These are phyloP conservation scores for Erebia ligea DNA, from an alignment of 2,888 invertebrate genomes.

Conservation along the genomic window DNA sequence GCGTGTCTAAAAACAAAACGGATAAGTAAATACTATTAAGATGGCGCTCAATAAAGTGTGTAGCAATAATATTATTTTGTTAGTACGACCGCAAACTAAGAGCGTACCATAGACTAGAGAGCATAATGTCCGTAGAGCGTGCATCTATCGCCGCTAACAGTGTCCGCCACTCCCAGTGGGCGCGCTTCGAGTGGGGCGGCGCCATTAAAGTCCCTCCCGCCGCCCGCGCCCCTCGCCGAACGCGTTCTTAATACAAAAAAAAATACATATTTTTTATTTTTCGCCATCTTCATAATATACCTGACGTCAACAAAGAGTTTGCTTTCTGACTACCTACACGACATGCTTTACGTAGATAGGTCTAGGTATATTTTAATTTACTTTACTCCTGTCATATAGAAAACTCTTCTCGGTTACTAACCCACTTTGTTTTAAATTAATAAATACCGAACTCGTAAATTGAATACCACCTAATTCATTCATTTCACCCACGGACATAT, in stretches of 20 bases:
- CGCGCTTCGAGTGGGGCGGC: constrained; percentile 67
- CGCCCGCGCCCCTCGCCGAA: constrained; percentile 28
- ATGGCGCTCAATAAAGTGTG: constrained; percentile 38
- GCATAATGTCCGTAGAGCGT: constrained; percentile 36
- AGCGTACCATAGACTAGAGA: constrained; percentile 32
- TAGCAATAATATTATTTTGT: constrained; percentile 42
- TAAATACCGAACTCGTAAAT: too few relatives aligned
- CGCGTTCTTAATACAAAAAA: constrained; percentile 32
- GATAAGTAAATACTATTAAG: constrained; percentile 29
- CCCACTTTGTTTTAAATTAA: too few relatives aligned
- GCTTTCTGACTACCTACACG: background rate
- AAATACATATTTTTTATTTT: constrained; percentile 19
- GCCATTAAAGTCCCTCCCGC: constrained; percentile 60
- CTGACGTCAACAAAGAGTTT: constrained; percentile 27
- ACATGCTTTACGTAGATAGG: background rate
- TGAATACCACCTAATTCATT: too few relatives aligned
- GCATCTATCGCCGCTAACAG: constrained; percentile 38
- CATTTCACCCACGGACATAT: too few relatives aligned
- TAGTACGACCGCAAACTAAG: constrained; percentile 38
- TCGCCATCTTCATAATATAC: constrained; percentile 26
- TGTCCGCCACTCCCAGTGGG: constrained; percentile 61
- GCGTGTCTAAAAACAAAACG: constrained; percentile 20
- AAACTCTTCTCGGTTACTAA: too few relatives aligned
- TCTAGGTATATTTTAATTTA: too few relatives aligned
- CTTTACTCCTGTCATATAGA: too few relatives aligned